Evolutionary conservation across 2,888 invertebrate species (phyloP).

Genomic region (Rotaria magnacalcarata): DNA sequence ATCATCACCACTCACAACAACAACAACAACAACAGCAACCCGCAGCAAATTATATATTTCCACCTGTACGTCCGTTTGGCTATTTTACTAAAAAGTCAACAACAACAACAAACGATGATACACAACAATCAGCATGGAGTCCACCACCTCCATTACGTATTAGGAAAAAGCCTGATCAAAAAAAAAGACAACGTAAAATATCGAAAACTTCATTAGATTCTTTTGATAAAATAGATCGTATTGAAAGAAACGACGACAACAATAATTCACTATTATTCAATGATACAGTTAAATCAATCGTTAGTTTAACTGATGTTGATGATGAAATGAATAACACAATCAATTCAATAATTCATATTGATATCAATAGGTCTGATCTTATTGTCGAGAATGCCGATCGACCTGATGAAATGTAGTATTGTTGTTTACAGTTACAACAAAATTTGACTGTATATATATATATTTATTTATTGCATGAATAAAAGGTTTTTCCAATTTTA

Average conservation of each 20-base stretch:
- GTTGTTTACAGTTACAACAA: not conserved
- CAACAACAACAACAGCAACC: not conserved
- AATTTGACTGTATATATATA: not conserved
- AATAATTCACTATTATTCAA: not conserved
- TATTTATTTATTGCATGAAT: not conserved
- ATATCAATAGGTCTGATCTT: not conserved
- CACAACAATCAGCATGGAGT: not conserved
- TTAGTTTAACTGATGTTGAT: not conserved
- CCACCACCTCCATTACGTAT: not conserved
- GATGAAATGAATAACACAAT: not conserved
- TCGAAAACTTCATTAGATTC: not conserved
- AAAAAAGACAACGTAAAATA: not conserved
- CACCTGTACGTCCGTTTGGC: conserved; percentile 32
- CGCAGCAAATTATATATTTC: not conserved
- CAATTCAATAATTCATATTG: not conserved
- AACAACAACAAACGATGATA: not conserved
- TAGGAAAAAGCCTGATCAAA: not conserved
- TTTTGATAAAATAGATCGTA: not conserved
- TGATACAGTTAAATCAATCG: not conserved
- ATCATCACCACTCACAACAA: not conserved
- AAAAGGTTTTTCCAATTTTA: not conserved
- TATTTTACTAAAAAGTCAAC: not conserved
- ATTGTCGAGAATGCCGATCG: not conserved
- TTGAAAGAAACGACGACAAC: not conserved
- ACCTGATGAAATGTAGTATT: not conserved